Base-by-base conservation (phyloP, 2,797 vertebrate genomes). In the Anolis apletophallus region DNA sequence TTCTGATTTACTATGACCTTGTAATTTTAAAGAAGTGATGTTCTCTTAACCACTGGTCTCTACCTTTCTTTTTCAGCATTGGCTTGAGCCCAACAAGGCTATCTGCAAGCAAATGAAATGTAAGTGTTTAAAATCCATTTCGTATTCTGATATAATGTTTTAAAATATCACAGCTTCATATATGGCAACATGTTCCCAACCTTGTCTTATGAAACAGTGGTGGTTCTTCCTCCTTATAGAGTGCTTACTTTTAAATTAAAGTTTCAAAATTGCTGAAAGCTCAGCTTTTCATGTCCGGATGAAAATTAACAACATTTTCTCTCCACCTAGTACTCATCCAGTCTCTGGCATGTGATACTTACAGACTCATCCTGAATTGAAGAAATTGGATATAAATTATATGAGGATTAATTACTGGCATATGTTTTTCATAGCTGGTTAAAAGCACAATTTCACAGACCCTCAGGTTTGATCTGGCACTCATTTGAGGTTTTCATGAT, bases 61-160 rank as follows among this genome's bases (percentile, higher is more conserved):
- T 94, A 21, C 75, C 92, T 90, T 95, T 83, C 85, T 87, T 96
- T 94, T 90, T 74, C 94, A 99, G 99, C 99, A 99, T 94, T 99
- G 99, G 99, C 97, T 99, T 93, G 98, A 99, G 94, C 98, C 98
- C 91, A 99, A 98, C 94, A 99, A 99, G 93, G 96, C 98, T 16
- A 96, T 99, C 93, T 97, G 94, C 96, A 98, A 98, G 94, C 99
- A 99, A 96, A 98, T 99, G 98, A 99, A 99, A 97, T 98, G 99
- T 99, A 97, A 99, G 98, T 98, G 87, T 95, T 87, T 90, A 88
- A 73, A 86, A 3, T 1, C 86, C 1, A 2, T 55, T 81, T 84
- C 85, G 75, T 34, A 87, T 79, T 71, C 6, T 72, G 21, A 26
- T 57, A 10, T 34, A 17, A n/a, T 52, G 26, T 90, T 91, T 88